phyloP scores from a whole-genome alignment of 2,113 vertebrate species.

The Pangasianodon hypophthalmus region DNA sequence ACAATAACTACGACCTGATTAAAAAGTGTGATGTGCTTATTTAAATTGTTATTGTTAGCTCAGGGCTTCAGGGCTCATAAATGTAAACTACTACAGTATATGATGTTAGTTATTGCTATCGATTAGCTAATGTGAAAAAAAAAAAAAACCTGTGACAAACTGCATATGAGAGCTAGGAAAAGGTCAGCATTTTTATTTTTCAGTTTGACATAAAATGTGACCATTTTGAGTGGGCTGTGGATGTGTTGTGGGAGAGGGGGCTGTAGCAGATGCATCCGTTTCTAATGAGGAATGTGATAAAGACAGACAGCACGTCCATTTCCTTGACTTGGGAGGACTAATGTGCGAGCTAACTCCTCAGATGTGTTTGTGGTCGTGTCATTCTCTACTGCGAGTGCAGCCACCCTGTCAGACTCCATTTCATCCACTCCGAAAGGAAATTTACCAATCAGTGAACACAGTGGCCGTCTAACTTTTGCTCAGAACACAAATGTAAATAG shows the following conservation, averaged over 20 bases:
- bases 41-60: background rate
- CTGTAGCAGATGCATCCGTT: constrained; percentile 1
- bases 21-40: background rate
- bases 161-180: constrained; percentile 3
- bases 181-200: constrained; percentile 40
- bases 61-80: background rate
- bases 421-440: constrained; percentile 41
- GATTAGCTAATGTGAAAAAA: background rate
- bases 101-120: background rate
- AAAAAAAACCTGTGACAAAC: background rate
- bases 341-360: constrained; percentile 35
- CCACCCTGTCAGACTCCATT: constrained; percentile 45
- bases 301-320: constrained; percentile 38
- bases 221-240: background rate
- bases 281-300: constrained; percentile 47
- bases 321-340: constrained; percentile 39
- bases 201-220: constrained; percentile 14
- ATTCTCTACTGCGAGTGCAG: constrained; percentile 29
- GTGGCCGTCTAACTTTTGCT: background rate
- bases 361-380: constrained; percentile 35
- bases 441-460: constrained; percentile 42
- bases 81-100: background rate
- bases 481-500: background rate
- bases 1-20: background rate
- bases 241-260: background rate